These are phyloP conservation scores for Thereva unica DNA, from an alignment of 2,888 invertebrate genomes.

Conservation along the genomic window DNA sequence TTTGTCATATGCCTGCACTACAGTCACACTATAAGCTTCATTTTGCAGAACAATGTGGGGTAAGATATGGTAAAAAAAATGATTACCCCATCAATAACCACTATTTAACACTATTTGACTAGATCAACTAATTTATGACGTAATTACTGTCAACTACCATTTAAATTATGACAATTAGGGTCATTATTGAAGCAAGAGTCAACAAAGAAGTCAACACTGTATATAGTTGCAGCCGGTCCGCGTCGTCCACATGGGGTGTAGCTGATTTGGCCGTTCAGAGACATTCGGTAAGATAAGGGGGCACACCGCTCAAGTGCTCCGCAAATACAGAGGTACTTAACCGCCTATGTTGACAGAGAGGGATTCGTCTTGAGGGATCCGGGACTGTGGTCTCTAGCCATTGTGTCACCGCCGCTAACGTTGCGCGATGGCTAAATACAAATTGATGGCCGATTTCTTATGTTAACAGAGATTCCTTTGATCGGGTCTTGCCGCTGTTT, in stretches of 20 bases:
- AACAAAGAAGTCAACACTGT: conserved; percentile 9
- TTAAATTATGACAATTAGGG: conserved; percentile 16
- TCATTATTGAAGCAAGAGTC: conserved; percentile 11
- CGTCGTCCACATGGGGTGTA: conserved; percentile 4
- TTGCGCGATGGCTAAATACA: conserved; percentile 38
- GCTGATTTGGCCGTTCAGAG: background rate
- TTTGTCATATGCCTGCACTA: no score
- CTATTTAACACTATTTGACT: background rate
- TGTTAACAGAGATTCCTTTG: conserved; percentile 40
- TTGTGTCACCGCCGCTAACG: conserved; percentile 23
- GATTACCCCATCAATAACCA: no score
- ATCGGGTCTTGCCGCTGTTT: conserved; percentile 37
- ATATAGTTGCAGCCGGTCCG: conserved; percentile 7
- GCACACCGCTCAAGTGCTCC: conserved; percentile 18
- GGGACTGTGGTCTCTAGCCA: conserved; percentile 6
- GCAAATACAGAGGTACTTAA: conserved; percentile 25
- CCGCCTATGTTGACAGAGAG: conserved; percentile 8
- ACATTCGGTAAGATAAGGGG: conserved; percentile 17
- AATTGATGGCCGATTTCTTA: conserved; percentile 42
- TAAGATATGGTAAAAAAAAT: no score
- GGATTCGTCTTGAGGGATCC: conserved; percentile 12
- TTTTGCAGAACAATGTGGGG: no score
- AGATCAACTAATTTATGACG: conserved; percentile 2
- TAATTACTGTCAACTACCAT: conserved; percentile 18
- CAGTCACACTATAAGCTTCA: no score